Base-by-base conservation (phyloP, 2,888 invertebrate species). In the Deladenus siricidicola region DNA sequence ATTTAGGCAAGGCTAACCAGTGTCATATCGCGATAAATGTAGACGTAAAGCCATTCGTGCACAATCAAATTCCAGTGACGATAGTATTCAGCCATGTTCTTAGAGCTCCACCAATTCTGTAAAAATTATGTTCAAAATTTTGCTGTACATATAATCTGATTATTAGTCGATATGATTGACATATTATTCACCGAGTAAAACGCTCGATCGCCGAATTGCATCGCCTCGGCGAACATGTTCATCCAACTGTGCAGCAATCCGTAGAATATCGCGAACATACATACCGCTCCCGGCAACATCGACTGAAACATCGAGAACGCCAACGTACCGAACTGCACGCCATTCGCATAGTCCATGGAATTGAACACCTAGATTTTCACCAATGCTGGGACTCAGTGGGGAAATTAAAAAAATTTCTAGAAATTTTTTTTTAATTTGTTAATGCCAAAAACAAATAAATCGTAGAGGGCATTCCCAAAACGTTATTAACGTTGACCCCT, bases 61-160 rank as follows among this genome's bases (percentile, higher is more conserved):
- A 94, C 91, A 0, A 93, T 87, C 19, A 89, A 85, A 80, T 96
- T 96, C 94, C 94, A 94, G 3, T 88, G 88, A n/a, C 91, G 85
- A 80, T 89, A 93, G 80, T 87, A 94, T 17, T 83, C 84, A 0
- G 86, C 85, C 80, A 86, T 91, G n/a, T 86, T 86, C 0, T 86
- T 86, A 1, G 87, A 85, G 56, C 89, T 91, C 94, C 93, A 94
- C 93, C 93, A 94, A 76, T 89, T 89, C 86, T 91, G 76, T 29
- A 78, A 78, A 30, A 60, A 49, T 23, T 51, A n/a, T n/a, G n/a
- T n/a, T n/a, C n/a, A n/a, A n/a, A n/a, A n/a, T n/a, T n/a, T n/a
- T n/a, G n/a, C n/a, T n/a, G n/a, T n/a, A n/a, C n/a, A n/a, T n/a
- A n/a, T n/a, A n/a, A n/a, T n/a, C n/a, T n/a, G n/a, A n/a, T n/a